Conservation (phyloP, 2,113 vertebrate genomes). For the Varanus salvator region DNA sequence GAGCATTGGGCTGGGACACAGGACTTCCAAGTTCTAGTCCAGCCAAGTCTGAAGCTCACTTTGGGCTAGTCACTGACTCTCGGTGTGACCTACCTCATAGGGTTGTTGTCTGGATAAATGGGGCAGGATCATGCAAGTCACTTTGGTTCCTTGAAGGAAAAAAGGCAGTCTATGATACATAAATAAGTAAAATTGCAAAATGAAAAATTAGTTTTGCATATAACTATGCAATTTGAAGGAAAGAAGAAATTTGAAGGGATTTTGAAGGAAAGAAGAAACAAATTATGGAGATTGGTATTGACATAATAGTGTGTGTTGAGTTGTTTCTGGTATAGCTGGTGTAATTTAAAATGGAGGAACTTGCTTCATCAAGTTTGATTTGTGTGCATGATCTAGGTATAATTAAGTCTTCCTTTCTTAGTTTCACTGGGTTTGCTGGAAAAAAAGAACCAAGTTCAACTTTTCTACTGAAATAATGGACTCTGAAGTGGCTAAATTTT, state of each 20-base stretch:
- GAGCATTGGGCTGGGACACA: too few relatives aligned
- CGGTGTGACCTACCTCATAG: too few relatives aligned
- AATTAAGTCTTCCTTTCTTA: not conserved
- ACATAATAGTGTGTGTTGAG: constrained; percentile 53
- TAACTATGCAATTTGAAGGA: too few relatives aligned
- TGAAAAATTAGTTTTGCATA: too few relatives aligned
- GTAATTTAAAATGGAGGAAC: constrained; percentile 41
- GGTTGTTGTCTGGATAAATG: too few relatives aligned
- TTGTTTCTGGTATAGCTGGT: constrained; percentile 56
- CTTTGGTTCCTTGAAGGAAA: too few relatives aligned
- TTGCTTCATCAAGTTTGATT: not conserved
- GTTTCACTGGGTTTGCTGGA: not conserved
- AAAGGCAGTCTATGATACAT: too few relatives aligned
- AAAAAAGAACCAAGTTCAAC: not conserved
- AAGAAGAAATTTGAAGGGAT: constrained; percentile 3
- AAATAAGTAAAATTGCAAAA: not conserved
- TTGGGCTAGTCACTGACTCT: too few relatives aligned
- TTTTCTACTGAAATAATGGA: not conserved
- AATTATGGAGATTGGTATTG: constrained; percentile 38
- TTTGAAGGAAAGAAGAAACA: constrained; percentile 36
- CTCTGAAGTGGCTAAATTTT: not conserved
- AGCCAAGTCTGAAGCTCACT: too few relatives aligned
- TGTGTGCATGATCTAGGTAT: not conserved
- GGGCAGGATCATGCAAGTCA: too few relatives aligned
- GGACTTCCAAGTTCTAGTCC: too few relatives aligned